A percentile compares a stretch with the other conserved stretches of the same genome.
Evolutionary conservation across 37 sponge, comb jelly and placozoan genomes (phyloP).

Genomic region (Cladorhizidae sp.): DNA sequence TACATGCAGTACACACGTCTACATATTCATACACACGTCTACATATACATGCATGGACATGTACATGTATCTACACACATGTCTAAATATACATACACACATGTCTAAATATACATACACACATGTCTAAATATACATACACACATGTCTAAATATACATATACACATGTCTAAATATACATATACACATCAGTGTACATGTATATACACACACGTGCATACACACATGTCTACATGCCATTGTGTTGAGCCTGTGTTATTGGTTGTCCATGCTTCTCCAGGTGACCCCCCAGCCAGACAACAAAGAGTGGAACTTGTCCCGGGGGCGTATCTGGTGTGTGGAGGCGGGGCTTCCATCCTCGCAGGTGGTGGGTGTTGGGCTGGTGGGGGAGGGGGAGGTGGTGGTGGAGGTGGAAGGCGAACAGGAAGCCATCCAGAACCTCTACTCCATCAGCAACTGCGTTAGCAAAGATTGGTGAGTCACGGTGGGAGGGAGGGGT

Average conservation of each 20-base stretch:
- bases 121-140: no score
- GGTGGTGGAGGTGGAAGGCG: background rate
- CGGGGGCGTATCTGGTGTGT: slow-evolving; percentile 46
- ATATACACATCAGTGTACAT: no score
- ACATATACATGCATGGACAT: no score
- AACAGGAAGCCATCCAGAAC: background rate
- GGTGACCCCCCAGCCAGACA: background rate
- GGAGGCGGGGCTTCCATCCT: slow-evolving; percentile 5
- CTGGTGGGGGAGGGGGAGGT: slow-evolving; percentile 37
- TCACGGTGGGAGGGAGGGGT: background rate
- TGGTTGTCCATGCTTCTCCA: background rate
- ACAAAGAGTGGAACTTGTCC: slow-evolving; percentile 24
- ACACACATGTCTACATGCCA: no score
- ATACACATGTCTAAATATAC: no score
- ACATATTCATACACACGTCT: no score
- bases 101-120: no score
- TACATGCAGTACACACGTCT: no score
- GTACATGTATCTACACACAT: no score
- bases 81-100: no score
- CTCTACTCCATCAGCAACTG: slow-evolving; percentile 20
- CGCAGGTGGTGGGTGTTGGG: slow-evolving; percentile 2
- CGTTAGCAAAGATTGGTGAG: slow-evolving; percentile 24
- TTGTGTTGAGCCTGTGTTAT: background rate
- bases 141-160: no score
- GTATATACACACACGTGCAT: background rate